Evolutionary conservation across 1,140 invertebrate genomes (phyloP).

Genomic region (Thrips palmi): DNA sequence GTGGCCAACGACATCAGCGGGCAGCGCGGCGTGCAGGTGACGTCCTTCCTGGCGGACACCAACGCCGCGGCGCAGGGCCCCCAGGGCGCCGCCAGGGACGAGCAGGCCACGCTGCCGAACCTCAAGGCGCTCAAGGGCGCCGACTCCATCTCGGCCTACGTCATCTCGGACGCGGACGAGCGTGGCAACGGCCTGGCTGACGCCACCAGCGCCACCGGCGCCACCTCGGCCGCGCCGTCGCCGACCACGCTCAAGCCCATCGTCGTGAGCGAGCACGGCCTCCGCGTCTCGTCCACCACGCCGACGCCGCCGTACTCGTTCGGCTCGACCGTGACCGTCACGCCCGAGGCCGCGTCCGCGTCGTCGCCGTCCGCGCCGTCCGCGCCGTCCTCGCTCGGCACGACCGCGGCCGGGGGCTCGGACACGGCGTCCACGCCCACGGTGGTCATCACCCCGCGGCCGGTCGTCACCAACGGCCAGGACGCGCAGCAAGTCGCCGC

Average conservation of each 20-base stretch:
- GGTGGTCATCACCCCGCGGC: background rate
- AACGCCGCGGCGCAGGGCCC: constrained; percentile 9
- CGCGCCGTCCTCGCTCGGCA: no score
- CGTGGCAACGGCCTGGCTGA: background rate
- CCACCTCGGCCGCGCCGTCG: background rate
- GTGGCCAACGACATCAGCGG: no score
- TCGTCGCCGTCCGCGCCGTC: no score
- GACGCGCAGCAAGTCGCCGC: background rate
- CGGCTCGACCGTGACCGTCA: no score
- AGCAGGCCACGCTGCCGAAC: background rate
- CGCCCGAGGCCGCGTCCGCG: no score
- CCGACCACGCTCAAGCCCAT: constrained; percentile 8
- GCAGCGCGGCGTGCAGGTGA: constrained; percentile 9
- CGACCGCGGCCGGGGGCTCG: no score
- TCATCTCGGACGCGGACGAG: constrained; percentile 11
- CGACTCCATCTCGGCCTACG: constrained; percentile 13
- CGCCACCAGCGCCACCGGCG: background rate
- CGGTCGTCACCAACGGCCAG: background rate
- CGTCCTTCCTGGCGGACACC: constrained; percentile 15
- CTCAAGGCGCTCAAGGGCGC: constrained; percentile 1
- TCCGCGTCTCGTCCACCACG: background rate
- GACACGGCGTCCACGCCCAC: no score
- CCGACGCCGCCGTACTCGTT: background rate
- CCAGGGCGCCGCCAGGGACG: constrained; percentile 1
- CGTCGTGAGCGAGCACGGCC: constrained; percentile 4